Percentiles rank a stretch among this genome's conserved stretches.
These are phyloP conservation scores for Brachionus plicatilis DNA, from an alignment of 1,140 invertebrate species.

Conservation along the genomic window DNA sequence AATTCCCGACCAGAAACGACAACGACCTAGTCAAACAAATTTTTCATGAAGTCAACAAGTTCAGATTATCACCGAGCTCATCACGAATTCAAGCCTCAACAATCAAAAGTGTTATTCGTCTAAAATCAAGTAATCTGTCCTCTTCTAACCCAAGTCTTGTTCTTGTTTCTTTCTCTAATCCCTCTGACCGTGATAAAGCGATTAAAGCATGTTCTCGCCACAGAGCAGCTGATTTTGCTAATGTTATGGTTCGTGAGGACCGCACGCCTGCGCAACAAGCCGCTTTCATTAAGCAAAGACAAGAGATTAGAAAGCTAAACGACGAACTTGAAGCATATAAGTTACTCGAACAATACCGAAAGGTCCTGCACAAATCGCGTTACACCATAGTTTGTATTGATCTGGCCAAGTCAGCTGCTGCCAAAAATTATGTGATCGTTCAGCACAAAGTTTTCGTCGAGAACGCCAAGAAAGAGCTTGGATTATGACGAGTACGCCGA, in stretches of 20 bases:
- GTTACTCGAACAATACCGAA: too few species aligned
- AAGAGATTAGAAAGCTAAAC: too few species aligned
- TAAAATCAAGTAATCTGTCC: background rate
- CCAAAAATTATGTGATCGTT: background rate
- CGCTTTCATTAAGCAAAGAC: too few species aligned
- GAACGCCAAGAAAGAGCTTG: background rate
- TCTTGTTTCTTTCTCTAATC: background rate
- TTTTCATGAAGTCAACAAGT: background rate
- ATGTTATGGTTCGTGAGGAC: too few species aligned
- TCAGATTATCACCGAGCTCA: background rate
- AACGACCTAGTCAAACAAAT: background rate
- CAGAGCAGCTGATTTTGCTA: background rate
- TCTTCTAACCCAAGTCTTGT: background rate
- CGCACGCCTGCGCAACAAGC: too few species aligned
- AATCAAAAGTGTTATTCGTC: background rate
- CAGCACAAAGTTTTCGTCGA: background rate
- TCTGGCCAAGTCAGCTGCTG: background rate
- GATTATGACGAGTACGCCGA: too few species aligned
- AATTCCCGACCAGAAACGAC: background rate
- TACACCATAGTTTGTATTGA: background rate
- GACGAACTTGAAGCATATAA: too few species aligned
- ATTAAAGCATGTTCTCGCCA: background rate
- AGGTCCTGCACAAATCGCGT: too few species aligned
- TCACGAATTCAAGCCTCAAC: background rate
- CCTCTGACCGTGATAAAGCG: background rate